Evolutionary conservation across 1,140 invertebrate species (phyloP), one percentile per base, ranked within the genome.

Genomic region (Bombyx mori): DNA sequence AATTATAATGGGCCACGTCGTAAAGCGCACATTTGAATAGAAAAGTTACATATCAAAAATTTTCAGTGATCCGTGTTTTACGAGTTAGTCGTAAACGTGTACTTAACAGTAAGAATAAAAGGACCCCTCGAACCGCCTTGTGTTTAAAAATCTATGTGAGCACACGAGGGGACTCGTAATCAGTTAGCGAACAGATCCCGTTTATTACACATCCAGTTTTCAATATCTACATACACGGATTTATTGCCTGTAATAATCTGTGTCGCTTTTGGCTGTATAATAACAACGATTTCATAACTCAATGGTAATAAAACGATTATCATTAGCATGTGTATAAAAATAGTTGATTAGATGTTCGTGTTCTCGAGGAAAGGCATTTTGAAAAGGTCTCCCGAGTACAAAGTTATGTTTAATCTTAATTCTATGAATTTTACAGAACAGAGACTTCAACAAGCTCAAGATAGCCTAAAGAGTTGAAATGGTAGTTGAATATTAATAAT

Each of bases 41-140:
- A 81, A 85, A 78, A 76, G 82, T 87, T 78, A 87, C 84, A 85
- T 87, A 87, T 87, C 84, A 87, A 87, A 87, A 87, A 85, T 85
- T 85, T 84, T 84, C 84, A 84, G 79, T 87, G 82, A 87, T 84
- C 84, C 84, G 79, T 85, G 74, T 78, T 87, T 87, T 87, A 87
- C 84, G 84, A 85, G 80, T 77, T 75, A 71, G 77, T 85, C 84
- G 79, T 87, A 87, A 85, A 84, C 73, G 73, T 80, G 78, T 87
- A 84, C 80, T 87, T 84, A 85, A 78, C 69, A 70, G 68, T 65
- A 77, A 77, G 82, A 81, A 86, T 83, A 82, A 83, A 83, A 69
- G 71, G 71, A 67, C 62, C 75, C 77, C 75, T 78, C 67, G 69
- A 68, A 65, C 69, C 63, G 50, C 54, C 61, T 67, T 82, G 69